phyloP scores from a whole-genome alignment of 2,888 invertebrate species.

The Stegophylla sp. region DNA sequence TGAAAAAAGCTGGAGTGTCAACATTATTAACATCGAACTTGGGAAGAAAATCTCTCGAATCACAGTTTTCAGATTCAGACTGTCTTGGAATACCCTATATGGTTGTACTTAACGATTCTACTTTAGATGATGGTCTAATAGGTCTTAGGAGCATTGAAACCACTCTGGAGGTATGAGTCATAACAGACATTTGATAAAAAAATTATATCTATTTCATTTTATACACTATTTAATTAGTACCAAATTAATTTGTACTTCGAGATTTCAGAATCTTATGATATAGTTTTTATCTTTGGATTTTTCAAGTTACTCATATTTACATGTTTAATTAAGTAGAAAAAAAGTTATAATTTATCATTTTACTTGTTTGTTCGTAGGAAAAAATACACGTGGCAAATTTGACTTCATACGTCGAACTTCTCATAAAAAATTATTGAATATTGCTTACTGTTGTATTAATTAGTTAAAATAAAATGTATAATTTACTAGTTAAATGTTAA shows the following conservation, averaged over 20 bases:
- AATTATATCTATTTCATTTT: no score
- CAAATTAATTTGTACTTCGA: no score
- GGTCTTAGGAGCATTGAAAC: conserved; percentile 68
- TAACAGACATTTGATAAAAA: not conserved
- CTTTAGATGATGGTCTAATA: conserved; percentile 76
- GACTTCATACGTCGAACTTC: conserved; percentile 49
- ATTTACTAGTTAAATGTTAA: no score
- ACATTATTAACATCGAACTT: conserved; percentile 63
- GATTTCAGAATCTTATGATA: no score
- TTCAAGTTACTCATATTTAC: no score
- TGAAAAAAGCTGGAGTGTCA: conserved; percentile 66
- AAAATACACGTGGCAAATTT: conserved; percentile 68
- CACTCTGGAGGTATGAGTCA: conserved; percentile 69
- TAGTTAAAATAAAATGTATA: not conserved
- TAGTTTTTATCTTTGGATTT: no score
- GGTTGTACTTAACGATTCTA: conserved; percentile 73
- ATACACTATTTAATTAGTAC: no score
- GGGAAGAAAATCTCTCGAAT: conserved; percentile 64
- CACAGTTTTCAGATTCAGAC: conserved; percentile 67
- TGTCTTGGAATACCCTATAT: conserved; percentile 77
- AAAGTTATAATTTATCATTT: no score
- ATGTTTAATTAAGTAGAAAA: no score
- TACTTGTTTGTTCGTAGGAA: conserved; percentile 68
- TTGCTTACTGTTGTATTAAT: not conserved
- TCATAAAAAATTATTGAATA: conserved; percentile 42